Conservation (phyloP, 1,140 invertebrate genomes). For the Hermatobates lingyangjiaoensis region DNA sequence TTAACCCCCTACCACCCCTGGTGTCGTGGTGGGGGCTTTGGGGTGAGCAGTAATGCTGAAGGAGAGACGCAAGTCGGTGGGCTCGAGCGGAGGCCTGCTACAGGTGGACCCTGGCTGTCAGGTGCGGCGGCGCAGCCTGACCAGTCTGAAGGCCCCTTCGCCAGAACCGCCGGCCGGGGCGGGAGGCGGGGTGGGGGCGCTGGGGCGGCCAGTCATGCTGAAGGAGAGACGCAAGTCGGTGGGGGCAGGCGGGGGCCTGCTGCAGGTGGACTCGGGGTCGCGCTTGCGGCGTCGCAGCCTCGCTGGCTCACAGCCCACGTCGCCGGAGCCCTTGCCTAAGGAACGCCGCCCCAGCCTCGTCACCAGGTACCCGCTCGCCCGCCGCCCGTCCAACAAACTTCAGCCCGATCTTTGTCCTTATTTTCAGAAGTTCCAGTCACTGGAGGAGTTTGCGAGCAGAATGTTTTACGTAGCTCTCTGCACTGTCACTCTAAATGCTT, state of each 20-base stretch:
- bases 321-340: conserved; percentile 11
- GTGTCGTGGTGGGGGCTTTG: no score
- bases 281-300: conserved; percentile 19
- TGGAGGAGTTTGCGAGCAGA: no score
- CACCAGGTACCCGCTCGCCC: conserved; percentile 17
- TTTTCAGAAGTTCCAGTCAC: no score
- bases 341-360: conserved; percentile 22
- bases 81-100: conserved; percentile 14
- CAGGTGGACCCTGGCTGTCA: conserved; percentile 5
- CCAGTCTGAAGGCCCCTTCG: neutral
- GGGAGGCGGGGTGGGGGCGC: neutral
- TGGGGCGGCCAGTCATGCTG: conserved; percentile 7
- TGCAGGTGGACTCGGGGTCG: neutral
- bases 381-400: no score
- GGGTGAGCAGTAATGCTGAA: no score
- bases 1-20: no score
- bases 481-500: no score
- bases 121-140: neutral
- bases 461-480: no score
- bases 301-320: conserved; percentile 14
- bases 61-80: conserved; percentile 22
- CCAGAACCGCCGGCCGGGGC: neutral
- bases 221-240: conserved; percentile 21
- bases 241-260: conserved; percentile 15
- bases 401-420: no score